Conservation (phyloP, 2,113 vertebrate species). For the Ammodytes marinus region DNA sequence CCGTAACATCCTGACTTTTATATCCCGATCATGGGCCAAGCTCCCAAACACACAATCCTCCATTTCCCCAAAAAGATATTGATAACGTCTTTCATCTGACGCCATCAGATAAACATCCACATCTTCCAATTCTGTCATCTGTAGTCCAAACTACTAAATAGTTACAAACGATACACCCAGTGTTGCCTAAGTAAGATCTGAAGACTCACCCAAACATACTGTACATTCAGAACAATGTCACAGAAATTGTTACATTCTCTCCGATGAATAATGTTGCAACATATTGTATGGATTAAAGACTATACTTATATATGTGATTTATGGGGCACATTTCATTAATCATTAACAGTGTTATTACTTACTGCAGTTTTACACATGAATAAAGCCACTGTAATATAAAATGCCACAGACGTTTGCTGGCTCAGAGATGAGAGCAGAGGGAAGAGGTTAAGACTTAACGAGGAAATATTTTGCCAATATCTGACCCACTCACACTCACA, state of each 20-base stretch:
- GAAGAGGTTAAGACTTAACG: conserved; percentile 72
- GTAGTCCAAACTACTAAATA: not conserved
- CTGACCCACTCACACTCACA: conserved; percentile 45
- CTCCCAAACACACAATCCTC: not conserved
- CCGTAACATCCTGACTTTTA: not conserved
- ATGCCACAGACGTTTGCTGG: conserved; percentile 52
- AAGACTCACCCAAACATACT: not conserved
- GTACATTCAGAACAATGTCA: not conserved
- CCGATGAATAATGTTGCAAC: conserved; percentile 22
- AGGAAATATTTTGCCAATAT: conserved; percentile 71
- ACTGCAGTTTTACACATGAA: conserved; percentile 65
- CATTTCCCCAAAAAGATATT: conserved; percentile 15
- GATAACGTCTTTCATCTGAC: not conserved
- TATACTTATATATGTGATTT: conserved; percentile 43
- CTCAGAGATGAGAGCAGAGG: conserved; percentile 66
- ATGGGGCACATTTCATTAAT: conserved; percentile 53
- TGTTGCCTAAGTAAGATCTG: not conserved
- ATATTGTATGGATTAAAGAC: conserved; percentile 24
- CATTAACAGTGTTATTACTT: conserved; percentile 57
- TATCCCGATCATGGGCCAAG: not conserved
- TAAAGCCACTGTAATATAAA: conserved; percentile 54
- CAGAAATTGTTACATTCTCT: not conserved
- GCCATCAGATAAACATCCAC: not conserved
- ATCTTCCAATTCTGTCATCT: not conserved
- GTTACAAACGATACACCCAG: not conserved